These are phyloP conservation scores for Arothron firmamentum DNA, from an alignment of 2,113 vertebrate genomes.

Conservation along the genomic window DNA sequence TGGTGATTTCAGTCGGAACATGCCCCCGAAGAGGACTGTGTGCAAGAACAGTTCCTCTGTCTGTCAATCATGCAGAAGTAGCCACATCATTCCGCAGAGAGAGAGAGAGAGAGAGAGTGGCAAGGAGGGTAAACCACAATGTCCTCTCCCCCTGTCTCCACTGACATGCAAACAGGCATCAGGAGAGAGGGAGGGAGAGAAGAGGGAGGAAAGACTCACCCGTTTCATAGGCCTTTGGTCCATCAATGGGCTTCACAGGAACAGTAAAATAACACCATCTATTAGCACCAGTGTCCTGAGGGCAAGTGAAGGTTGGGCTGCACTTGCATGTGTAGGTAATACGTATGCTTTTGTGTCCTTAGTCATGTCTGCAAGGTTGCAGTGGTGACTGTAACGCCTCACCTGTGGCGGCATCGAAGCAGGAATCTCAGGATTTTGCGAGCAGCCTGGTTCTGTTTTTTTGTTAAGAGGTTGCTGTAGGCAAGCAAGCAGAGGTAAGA, in stretches of 20 bases:
- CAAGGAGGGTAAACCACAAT: constrained; percentile 37
- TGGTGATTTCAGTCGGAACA: constrained; percentile 67
- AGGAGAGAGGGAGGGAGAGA: constrained; percentile 34
- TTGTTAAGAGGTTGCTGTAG: constrained; percentile 93
- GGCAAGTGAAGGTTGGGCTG: constrained; percentile 41
- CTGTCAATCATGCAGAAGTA: constrained; percentile 72
- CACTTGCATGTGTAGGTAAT: constrained; percentile 31
- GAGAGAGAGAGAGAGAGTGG: constrained; percentile 26
- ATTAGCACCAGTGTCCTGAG: constrained; percentile 82
- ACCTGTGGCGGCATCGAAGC: constrained; percentile 98
- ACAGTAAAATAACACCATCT: constrained; percentile 98
- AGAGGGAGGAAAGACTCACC: constrained; percentile 82
- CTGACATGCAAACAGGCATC: constrained; percentile 97
- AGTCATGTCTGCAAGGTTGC: not conserved
- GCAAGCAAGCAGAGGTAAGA: constrained; percentile 40
- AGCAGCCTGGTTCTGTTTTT: constrained; percentile 99
- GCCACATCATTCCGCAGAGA: constrained; percentile 59
- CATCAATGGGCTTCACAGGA: constrained; percentile 97
- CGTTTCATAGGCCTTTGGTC: constrained; percentile 98
- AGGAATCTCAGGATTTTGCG: constrained; percentile 99
- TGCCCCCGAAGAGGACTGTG: constrained; percentile 62
- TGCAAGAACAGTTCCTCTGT: constrained; percentile 54
- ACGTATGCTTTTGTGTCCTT: constrained; percentile 14
- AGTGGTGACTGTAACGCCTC: constrained; percentile 21
- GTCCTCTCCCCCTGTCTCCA: constrained; percentile 65